These are phyloP conservation scores for Parascotia fuliginaria DNA, from an alignment of 2,888 invertebrate species.

Conservation along the genomic window DNA sequence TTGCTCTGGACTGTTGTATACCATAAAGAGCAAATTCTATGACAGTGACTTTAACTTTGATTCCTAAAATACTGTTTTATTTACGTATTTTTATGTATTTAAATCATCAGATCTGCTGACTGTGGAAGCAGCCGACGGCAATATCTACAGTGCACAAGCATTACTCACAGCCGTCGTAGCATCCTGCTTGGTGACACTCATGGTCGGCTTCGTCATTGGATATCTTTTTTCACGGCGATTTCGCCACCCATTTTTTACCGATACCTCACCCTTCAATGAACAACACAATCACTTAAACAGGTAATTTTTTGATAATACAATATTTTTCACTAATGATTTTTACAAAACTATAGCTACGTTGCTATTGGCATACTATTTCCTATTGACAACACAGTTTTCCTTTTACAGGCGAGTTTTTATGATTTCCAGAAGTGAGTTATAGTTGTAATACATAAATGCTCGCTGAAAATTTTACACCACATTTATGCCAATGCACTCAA, in stretches of 20 bases:
- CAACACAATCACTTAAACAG: conserved; percentile 92
- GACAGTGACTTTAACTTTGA: too few species aligned
- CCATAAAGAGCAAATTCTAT: too few species aligned
- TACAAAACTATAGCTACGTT: conserved; percentile 6
- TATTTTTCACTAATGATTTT: too few species aligned
- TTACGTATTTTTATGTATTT: background rate
- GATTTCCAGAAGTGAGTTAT: conserved; percentile 62
- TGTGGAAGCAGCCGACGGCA: conserved; percentile 86
- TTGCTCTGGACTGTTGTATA: too few species aligned
- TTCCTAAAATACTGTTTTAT: too few species aligned
- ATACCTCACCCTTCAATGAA: conserved; percentile 91
- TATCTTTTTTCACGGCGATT: conserved; percentile 93
- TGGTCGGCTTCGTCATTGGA: conserved; percentile 94
- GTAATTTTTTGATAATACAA: conserved; percentile 56
- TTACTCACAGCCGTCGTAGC: conserved; percentile 92
- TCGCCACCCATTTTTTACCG: conserved; percentile 89
- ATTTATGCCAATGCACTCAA: conserved; percentile 33
- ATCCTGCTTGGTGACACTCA: conserved; percentile 91
- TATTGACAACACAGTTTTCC: conserved; percentile 50
- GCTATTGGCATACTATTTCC: conserved; percentile 12
- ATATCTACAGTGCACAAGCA: conserved; percentile 92
- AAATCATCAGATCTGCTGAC: conserved; percentile 69
- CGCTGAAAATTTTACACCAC: conserved; percentile 40
- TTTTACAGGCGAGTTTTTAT: conserved; percentile 64
- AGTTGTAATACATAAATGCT: conserved; percentile 41